Evolutionary conservation across 2,113 vertebrate species (phyloP).

Genomic region (Cavia aperea): DNA sequence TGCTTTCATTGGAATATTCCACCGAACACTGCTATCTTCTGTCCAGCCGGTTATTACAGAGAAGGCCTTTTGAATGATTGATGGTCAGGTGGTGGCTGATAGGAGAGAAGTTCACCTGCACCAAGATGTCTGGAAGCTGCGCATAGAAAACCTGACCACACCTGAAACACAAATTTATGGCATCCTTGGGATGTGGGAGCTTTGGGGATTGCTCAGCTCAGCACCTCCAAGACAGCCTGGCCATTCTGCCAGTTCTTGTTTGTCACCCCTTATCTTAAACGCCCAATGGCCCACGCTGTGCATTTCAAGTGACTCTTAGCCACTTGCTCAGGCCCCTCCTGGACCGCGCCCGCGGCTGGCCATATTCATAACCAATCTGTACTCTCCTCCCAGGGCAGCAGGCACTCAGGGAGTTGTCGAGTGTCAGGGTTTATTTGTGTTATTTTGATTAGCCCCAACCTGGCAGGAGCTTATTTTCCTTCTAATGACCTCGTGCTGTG

Average conservation of each 20-base stretch:
- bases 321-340: slow-evolving; percentile 26
- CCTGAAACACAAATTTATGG: not conserved
- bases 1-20: not conserved
- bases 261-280: slow-evolving; percentile 53
- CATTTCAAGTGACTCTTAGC: slow-evolving; percentile 31
- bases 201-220: accelerated
- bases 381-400: slow-evolving; percentile 67
- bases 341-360: slow-evolving; percentile 32
- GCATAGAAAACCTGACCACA: accelerated
- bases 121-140: accelerated
- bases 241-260: not conserved
- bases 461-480: slow-evolving; percentile 80
- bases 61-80: not conserved
- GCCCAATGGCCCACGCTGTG: accelerated
- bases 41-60: not conserved
- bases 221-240: not conserved
- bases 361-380: slow-evolving; percentile 76
- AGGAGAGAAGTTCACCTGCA: not conserved
- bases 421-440: slow-evolving; percentile 84
- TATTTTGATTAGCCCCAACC: slow-evolving; percentile 80
- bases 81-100: not conserved
- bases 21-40: not conserved
- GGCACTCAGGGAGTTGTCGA: slow-evolving; percentile 81
- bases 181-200: not conserved
- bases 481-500: slow-evolving; percentile 79